Evolutionary conservation across 2,888 invertebrate genomes (phyloP).

Genomic region (Epirrhoe alternata): DNA sequence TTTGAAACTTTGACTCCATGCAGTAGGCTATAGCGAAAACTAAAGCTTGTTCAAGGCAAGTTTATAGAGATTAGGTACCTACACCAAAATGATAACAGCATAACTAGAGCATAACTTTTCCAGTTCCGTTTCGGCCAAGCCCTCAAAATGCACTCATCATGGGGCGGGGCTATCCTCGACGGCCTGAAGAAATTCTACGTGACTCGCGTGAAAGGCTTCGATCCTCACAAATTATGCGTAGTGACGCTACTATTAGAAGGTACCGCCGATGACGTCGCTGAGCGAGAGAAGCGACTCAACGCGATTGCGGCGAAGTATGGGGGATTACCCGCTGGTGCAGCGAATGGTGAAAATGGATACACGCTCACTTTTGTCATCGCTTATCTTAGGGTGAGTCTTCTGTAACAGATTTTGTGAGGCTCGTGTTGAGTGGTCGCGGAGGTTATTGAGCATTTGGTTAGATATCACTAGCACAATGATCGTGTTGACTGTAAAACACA

Average conservation of each 20-base stretch:
- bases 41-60: too few species aligned
- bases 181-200: constrained; percentile 94
- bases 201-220: constrained; percentile 94
- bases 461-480: too few species aligned
- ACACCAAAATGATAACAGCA: too few species aligned
- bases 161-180: constrained; percentile 89
- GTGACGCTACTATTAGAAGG: constrained; percentile 98
- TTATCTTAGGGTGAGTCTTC: constrained; percentile 92
- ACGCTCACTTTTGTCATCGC: constrained; percentile 99
- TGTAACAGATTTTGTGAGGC: not conserved
- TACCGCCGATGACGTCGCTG: constrained; percentile 88
- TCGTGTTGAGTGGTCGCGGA: not conserved
- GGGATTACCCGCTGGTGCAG: constrained; percentile 96
- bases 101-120: not conserved
- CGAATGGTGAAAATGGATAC: constrained; percentile 98
- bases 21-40: too few species aligned
- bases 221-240: constrained; percentile 92
- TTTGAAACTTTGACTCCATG: too few species aligned
- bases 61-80: too few species aligned
- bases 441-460: too few species aligned
- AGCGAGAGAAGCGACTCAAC: constrained; percentile 87
- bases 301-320: constrained; percentile 90
- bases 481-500: too few species aligned
- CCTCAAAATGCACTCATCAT: constrained; percentile 86
- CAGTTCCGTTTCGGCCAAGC: constrained; percentile 96